These are phyloP conservation scores for Anarrhichthys ocellatus DNA, from an alignment of 2,113 vertebrate species.

Conservation along the genomic window DNA sequence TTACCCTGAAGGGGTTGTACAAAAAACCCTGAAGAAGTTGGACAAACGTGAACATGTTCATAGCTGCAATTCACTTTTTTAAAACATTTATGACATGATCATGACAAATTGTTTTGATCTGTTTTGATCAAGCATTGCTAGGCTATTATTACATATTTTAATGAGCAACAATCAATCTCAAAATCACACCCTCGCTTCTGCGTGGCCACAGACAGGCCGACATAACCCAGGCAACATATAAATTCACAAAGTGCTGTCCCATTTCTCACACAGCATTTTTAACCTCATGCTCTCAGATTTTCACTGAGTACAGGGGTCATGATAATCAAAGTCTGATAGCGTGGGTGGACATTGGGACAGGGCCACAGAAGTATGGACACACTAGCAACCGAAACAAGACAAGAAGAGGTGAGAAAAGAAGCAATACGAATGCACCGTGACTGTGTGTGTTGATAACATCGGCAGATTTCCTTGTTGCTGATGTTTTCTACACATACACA, in stretches of 20 bases:
- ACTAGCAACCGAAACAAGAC: slow-evolving; percentile 27
- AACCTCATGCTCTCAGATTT: slow-evolving; percentile 39
- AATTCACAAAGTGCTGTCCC: slow-evolving; percentile 20
- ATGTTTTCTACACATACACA: slow-evolving; percentile 27
- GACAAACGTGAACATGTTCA: not conserved
- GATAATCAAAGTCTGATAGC: slow-evolving; percentile 54
- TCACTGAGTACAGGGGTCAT: slow-evolving; percentile 37
- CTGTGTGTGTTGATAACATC: slow-evolving; percentile 20
- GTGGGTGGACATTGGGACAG: slow-evolving; percentile 28
- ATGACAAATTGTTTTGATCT: not conserved
- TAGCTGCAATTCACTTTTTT: not conserved
- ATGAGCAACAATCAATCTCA: not conserved
- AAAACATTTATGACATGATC: not conserved
- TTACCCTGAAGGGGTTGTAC: slow-evolving; percentile 31
- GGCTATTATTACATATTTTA: not conserved
- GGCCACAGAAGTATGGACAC: slow-evolving; percentile 9
- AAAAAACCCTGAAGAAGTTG: not conserved
- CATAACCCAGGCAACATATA: slow-evolving; percentile 21
- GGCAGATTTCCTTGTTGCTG: slow-evolving; percentile 47
- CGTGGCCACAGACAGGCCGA: slow-evolving; percentile 7
- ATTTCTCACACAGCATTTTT: slow-evolving; percentile 37
- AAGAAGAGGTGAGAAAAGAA: slow-evolving; percentile 29
- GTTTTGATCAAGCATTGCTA: not conserved
- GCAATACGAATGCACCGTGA: slow-evolving; percentile 3
- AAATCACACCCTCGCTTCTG: slow-evolving; percentile 23